Evolutionary conservation across 2,797 vertebrate species (phyloP), one percentile per base, ranked within the genome.

Genomic region (Sebastes minor): DNA sequence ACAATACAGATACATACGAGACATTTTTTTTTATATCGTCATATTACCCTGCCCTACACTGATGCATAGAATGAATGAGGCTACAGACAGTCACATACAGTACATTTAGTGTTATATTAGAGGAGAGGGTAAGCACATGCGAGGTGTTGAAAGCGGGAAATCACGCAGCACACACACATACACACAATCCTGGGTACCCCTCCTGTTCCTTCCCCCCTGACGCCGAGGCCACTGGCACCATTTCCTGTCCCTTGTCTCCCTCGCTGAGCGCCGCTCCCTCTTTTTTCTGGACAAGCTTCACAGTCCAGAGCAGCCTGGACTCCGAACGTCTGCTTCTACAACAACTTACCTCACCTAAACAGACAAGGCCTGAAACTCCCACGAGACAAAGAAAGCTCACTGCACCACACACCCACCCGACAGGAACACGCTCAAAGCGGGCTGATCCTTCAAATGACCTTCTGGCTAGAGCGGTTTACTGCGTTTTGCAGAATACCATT

Each of bases 191-290:
- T 84, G 88, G 86, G 86, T 66, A 90, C 90, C 87, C 91, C 93
- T 94, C 94, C 94, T 82, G 90, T 93, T 94, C 93, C 95, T 94
- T 94, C 93, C 93, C 89, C 74, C 86, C 80, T 74, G 88, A 94
- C 81, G 86, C 90, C 74, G 59, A 92, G 84, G 88, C 81, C 89
- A 90, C 68, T 90, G 86, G 84, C 88, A 89, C 63, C 2, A 66
- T 87, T 95, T 95, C 92, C 94, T 91, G 88, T 91, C 87, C 89
- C 82, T 67, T 57, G 83, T 76, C 89, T 90, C 86, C 78, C 76
- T 92, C 80, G 20, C 10, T 68, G 68, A 81, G 86, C 81, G 71
- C 86, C 83, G 5, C 92, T 90, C 91, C 84, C 83, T 89, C 73
- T 82, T 76, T 82, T 13, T 83, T 78, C 71, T 85, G 57, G 77